Evolutionary conservation across 2,888 invertebrate genomes (phyloP).

Genomic region (Erannis defoliaria): DNA sequence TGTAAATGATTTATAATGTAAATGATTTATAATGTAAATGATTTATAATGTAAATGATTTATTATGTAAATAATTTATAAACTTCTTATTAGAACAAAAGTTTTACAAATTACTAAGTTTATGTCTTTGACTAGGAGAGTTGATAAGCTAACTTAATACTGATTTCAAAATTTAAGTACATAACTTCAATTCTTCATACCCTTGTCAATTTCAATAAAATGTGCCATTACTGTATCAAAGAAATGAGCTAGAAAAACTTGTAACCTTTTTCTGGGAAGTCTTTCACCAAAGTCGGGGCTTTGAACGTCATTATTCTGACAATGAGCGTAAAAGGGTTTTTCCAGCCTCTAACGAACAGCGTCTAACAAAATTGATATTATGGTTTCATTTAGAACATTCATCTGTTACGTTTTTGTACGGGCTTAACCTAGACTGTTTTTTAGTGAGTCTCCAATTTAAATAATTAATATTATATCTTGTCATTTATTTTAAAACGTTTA

Average conservation of each 20-base stretch:
- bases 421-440: no score
- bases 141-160: conserved; percentile 19
- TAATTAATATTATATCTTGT: no score
- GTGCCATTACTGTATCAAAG: conserved; percentile 31
- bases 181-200: conserved; percentile 28
- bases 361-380: conserved; percentile 17
- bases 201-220: conserved; percentile 41
- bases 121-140: conserved; percentile 21
- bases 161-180: conserved; percentile 19
- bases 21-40: no score
- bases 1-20: no score
- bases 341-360: conserved; percentile 19
- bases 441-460: no score
- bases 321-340: conserved; percentile 22
- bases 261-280: conserved; percentile 29
- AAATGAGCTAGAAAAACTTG: conserved; percentile 30
- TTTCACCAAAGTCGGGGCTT: conserved; percentile 30
- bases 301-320: conserved; percentile 36
- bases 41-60: no score
- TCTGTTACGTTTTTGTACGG: background rate
- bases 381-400: conserved; percentile 5
- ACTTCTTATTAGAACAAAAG: background rate
- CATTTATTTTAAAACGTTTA: no score
- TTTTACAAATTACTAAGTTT: conserved; percentile 14
- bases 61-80: conserved; percentile 36